A percentile compares a stretch with the other conserved stretches of the same genome.
phyloP scores from a whole-genome alignment of 1,140 invertebrate species.

The Acromyrmex charruanus region DNA sequence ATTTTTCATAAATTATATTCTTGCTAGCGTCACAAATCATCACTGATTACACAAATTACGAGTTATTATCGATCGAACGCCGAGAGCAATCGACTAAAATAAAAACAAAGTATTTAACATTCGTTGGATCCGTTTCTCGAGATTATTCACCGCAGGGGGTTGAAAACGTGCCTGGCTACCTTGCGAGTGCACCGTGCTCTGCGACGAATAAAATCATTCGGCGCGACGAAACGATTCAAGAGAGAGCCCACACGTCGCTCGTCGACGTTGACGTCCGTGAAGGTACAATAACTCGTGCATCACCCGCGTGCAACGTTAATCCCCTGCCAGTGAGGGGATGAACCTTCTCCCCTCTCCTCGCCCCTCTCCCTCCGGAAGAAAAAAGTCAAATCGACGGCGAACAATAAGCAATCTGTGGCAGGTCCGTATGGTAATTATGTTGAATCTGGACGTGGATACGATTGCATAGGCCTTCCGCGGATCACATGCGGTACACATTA shows the following conservation, averaged over 20 bases:
- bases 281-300: slow-evolving; percentile 64
- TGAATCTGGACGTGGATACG: slow-evolving; percentile 61
- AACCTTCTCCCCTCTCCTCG: neutral
- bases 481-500: slow-evolving; percentile 69
- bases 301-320: slow-evolving; percentile 62
- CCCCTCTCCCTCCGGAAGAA: neutral
- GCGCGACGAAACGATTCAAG: slow-evolving; percentile 3
- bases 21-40: neutral
- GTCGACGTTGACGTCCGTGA: slow-evolving; percentile 66
- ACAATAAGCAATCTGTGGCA: slow-evolving; percentile 72
- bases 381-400: slow-evolving; percentile 29
- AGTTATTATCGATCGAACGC: neutral
- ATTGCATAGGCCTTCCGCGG: slow-evolving; percentile 26
- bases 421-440: slow-evolving; percentile 63
- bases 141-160: slow-evolving; percentile 21
- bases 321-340: neutral
- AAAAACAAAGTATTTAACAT: slow-evolving; percentile 14
- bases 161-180: slow-evolving; percentile 31
- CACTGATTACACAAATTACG: neutral
- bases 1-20: neutral
- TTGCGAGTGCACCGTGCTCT: slow-evolving; percentile 16
- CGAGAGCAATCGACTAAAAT: neutral
- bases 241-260: neutral
- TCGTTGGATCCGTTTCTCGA: neutral
- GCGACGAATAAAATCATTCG: slow-evolving; percentile 35